These are phyloP conservation scores for Apis cerana DNA, from an alignment of 1,140 invertebrate genomes.

Conservation along the genomic window DNA sequence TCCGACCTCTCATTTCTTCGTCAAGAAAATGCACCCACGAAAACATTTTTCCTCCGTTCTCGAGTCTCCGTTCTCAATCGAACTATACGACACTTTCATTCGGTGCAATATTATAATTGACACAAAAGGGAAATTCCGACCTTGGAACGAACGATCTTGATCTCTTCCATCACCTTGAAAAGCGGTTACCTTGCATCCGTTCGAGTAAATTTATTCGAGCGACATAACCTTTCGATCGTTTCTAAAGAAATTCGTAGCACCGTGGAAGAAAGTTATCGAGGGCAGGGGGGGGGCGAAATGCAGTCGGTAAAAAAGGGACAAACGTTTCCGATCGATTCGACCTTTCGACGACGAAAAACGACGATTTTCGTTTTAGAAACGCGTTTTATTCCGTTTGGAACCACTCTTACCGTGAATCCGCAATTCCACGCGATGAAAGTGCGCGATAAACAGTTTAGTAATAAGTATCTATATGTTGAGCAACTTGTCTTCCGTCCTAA, in stretches of 20 bases:
- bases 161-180: background rate
- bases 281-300: no score
- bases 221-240: no score
- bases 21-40: background rate
- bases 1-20: background rate
- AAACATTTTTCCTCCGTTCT: no score
- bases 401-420: slow-evolving; percentile 27
- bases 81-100: slow-evolving; percentile 19
- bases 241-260: no score
- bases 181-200: background rate
- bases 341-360: background rate
- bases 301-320: background rate
- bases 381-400: background rate
- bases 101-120: slow-evolving; percentile 37
- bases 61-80: slow-evolving; percentile 10
- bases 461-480: slow-evolving; percentile 78
- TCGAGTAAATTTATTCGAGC: no score
- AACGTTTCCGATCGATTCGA: background rate
- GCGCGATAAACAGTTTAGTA: slow-evolving; percentile 11
- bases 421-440: slow-evolving; percentile 36
- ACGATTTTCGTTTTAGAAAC: background rate
- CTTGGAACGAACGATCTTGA: background rate
- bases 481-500: slow-evolving; percentile 67
- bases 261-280: no score
- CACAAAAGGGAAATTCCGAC: slow-evolving; percentile 7